Base-by-base conservation (phyloP, 2,797 vertebrate species). In the Anolis apletophallus region DNA sequence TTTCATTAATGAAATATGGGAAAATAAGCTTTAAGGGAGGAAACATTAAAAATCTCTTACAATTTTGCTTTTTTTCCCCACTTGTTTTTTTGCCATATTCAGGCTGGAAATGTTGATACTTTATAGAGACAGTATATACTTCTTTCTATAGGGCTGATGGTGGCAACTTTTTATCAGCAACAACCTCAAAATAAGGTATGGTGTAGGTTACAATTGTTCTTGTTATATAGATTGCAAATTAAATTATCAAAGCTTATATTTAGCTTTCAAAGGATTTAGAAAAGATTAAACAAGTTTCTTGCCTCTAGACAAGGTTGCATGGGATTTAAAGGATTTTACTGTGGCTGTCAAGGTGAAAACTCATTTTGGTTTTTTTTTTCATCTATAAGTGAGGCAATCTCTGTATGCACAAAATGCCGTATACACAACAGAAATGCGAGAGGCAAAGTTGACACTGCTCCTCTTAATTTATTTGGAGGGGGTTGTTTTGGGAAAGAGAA, bases 311-410 rank as follows among this genome's bases (percentile, higher is more conserved):
- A 81, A 81, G 16, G 29, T 61, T 75, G 12, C 46, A 74, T 40
- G 32, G 46, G 57, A 54, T 12, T 76, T 57, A n/a, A 11, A 32
- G 52, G 26, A 29, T 46, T 76, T 52, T 50, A 80, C 8, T 55
- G 13, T 57, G 64, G 29, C 13, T 88, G 54, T 78, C 73, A 71
- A 88, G 67, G 46, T 61, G 23, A 85, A 55, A 81, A 61, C 2
- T 3, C n/a, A 74, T 40, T 17, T 57, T 32, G 2, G 12, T 13
- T n/a, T 32, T 54, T 55, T 68, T 40, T 52, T 55, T 3, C 1
- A 3, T n/a, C 26, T 11, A 55, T 74, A 40, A 26, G 9, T 64
- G 71, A 73, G 21, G 5, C 16, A 85, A 14, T 73, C 76, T 3
- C 19, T 32, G 73, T 71, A n/a, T 64, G 46, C 1, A 26, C 54